Evolutionary conservation across 2,797 vertebrate species (phyloP), one percentile per base, ranked within the genome.

Genomic region (Onychomys torridus): DNA sequence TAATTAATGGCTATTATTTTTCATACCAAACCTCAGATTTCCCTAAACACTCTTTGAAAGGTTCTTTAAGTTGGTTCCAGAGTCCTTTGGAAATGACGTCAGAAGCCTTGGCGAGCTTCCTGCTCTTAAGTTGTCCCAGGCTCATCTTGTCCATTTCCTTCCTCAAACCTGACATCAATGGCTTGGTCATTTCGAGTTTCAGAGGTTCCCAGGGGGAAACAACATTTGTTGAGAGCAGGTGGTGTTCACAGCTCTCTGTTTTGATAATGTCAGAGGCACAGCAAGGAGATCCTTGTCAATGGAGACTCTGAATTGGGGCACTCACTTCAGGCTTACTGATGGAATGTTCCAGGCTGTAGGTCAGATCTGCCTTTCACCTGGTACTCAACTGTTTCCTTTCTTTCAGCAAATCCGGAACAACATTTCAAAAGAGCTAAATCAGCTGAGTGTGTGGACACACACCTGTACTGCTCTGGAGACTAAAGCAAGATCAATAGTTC

Each of bases 201-300:
- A 87, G 89, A 90, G 71, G 76, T 84, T 90, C 79, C 87, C 61
- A 71, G 52, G 65, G 59, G 78, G 82, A 93, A 89, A 89, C 14
- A 29, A 78, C 52, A n/a, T 96, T 95, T 83, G 88, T 43, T 93
- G 86, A 61, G 86, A 87, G 32, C 89, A 89, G 93, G 69, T 65
- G 40, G 32, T 82, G 55, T 92, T 67, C 95, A 78, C 81, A 59
- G 37, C 84, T 91, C 78, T 91, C 71, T 79, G 49, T 86, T 92
- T 90, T 71, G 82, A 88, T 92, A 94, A 89, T 9, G 25, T 92
- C 89, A 61, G 5, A 49, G 57, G 63, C 77, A 71, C 81, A 77
- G 92, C 83, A 57, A 55, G 86, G n/a, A 95, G 43, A 40, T 63
- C 90, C 77, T 96, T 94, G 89, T 27, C 88, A 93, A 89, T 10